These are phyloP conservation scores for Cerastoderma edule DNA, from an alignment of 2,888 invertebrate genomes.

Conservation along the genomic window DNA sequence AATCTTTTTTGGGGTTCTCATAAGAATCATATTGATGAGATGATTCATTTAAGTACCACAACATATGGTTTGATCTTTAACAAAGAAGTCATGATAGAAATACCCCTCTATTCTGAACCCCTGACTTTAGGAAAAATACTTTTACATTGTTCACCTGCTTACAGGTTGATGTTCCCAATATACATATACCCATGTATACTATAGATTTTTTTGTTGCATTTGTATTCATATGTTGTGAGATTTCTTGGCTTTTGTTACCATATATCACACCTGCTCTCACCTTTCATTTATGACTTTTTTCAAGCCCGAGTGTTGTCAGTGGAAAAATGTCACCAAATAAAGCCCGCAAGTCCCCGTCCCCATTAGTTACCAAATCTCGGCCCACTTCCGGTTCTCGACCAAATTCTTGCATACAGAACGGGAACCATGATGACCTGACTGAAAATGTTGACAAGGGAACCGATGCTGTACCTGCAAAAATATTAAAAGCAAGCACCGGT, in stretches of 20 bases:
- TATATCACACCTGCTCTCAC: not conserved
- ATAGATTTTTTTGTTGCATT: too few relatives aligned
- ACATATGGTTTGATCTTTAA: too few relatives aligned
- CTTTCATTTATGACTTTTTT: conserved; percentile 32
- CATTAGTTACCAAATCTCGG: conserved; percentile 6
- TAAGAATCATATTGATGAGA: too few relatives aligned
- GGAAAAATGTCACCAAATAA: conserved; percentile 36
- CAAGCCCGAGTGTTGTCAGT: conserved; percentile 50
- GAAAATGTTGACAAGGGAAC: not conserved
- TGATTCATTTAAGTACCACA: too few relatives aligned
- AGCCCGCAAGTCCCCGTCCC: conserved; percentile 11
- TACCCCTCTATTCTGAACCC: too few relatives aligned
- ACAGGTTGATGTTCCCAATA: too few relatives aligned
- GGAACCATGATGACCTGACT: not conserved
- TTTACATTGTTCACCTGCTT: too few relatives aligned
- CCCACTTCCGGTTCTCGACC: conserved; percentile 23
- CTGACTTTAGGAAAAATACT: too few relatives aligned
- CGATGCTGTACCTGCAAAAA: not conserved
- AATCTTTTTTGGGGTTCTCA: too few relatives aligned
- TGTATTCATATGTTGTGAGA: too few relatives aligned
- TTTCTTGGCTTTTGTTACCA: not conserved
- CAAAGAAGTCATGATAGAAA: too few relatives aligned
- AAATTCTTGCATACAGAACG: conserved; percentile 15
- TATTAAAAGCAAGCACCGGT: not conserved
- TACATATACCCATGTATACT: too few relatives aligned